Percentiles rank a stretch among this genome's conserved stretches.
Evolutionary conservation across 2,797 vertebrate genomes (phyloP).

Genomic region (Vireo griseus): DNA sequence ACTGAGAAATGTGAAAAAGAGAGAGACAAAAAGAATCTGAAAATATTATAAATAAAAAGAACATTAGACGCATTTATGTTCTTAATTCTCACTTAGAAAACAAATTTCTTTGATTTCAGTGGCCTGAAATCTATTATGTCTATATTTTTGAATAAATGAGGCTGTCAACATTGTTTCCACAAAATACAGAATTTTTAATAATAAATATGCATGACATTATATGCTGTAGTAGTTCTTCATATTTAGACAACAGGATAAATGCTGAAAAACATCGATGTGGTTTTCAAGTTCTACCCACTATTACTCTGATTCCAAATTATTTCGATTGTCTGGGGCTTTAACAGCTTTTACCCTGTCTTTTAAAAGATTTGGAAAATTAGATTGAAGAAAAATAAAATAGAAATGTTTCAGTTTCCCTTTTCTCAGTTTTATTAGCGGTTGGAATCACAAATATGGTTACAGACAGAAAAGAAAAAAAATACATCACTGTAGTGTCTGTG

Average conservation of each 20-base stretch:
- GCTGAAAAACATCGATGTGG: neutral
- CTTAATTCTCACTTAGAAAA: neutral
- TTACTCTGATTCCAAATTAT: neutral
- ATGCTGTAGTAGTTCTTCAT: neutral
- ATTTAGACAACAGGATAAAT: neutral
- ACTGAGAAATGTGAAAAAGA: neutral
- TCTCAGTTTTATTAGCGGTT: neutral
- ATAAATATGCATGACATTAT: neutral
- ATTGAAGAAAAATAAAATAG: neutral
- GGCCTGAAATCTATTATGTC: neutral
- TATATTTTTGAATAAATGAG: neutral
- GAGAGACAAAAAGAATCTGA: neutral
- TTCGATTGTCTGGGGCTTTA: neutral
- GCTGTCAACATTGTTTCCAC: neutral
- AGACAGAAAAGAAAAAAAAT: neutral
- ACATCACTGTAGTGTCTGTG: neutral
- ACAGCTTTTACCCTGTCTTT: neutral
- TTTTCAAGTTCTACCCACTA: neutral
- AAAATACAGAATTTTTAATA: neutral
- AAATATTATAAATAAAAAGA: neutral
- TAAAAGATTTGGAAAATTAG: neutral
- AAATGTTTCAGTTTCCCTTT: neutral
- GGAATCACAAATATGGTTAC: neutral
- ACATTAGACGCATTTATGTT: neutral
- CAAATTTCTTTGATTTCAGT: neutral